Percentiles rank a stretch among this genome's conserved stretches.
Conservation (phyloP, 2,113 vertebrate species). For the Triplophysa rosa region DNA sequence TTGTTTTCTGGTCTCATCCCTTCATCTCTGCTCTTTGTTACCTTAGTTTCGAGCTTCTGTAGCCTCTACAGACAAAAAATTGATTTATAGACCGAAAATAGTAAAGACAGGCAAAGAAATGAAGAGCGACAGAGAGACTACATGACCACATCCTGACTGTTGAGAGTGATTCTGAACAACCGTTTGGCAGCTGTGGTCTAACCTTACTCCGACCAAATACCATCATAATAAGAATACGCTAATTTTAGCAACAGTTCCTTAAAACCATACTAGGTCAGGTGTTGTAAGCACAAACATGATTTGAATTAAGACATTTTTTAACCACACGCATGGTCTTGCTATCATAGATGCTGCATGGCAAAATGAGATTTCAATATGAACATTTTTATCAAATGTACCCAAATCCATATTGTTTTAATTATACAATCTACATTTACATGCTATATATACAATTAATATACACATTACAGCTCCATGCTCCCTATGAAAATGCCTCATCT, state of each 20-base stretch:
- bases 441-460: too few species aligned
- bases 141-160: conserved; percentile 31
- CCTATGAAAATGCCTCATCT: too few species aligned
- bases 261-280: not conserved
- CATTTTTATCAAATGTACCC: too few species aligned
- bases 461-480: too few species aligned
- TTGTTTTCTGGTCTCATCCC: conserved; percentile 96
- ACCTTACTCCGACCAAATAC: conserved; percentile 31
- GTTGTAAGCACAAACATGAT: not conserved
- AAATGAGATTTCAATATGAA: too few species aligned
- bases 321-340: not conserved
- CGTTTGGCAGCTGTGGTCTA: conserved; percentile 32
- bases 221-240: not conserved
- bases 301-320: not conserved
- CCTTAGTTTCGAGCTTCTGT: conserved; percentile 90
- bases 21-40: conserved; percentile 87
- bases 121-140: not conserved
- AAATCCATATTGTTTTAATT: too few species aligned
- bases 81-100: conserved; percentile 18
- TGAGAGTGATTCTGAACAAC: not conserved
- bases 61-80: conserved; percentile 73
- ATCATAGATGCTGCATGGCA: not conserved
- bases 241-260: conserved; percentile 20
- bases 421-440: too few species aligned
- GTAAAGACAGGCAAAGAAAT: not conserved